Percentiles rank a stretch among this genome's conserved stretches.
Evolutionary conservation across 2,888 invertebrate species (phyloP).

Genomic region (Phragmatobia fuliginosa): DNA sequence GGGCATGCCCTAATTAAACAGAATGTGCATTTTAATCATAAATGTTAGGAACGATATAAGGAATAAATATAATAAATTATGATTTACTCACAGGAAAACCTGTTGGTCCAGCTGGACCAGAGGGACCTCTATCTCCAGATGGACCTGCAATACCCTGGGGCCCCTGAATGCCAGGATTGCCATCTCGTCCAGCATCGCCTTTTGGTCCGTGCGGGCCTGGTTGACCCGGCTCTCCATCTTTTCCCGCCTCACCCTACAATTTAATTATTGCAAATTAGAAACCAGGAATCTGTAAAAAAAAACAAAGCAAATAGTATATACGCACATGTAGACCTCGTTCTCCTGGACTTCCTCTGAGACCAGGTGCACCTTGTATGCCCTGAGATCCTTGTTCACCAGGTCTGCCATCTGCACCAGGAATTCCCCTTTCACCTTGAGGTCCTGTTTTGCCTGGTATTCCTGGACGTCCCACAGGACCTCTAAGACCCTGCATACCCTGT

Average conservation of each 20-base stretch:
- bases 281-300: not conserved
- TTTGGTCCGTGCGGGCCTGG: slow-evolving; percentile 92
- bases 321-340: slow-evolving; percentile 91
- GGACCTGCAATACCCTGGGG: slow-evolving; percentile 90
- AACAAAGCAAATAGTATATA: not conserved
- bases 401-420: slow-evolving; percentile 94
- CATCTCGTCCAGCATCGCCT: slow-evolving; percentile 93
- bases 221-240: slow-evolving; percentile 92
- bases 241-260: slow-evolving; percentile 91
- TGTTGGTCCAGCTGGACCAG: slow-evolving; percentile 91
- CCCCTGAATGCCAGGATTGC: slow-evolving; percentile 91
- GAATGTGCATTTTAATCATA: not conserved
- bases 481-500: slow-evolving; percentile 88
- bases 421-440: slow-evolving; percentile 90
- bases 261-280: not conserved
- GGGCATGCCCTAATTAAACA: slow-evolving; percentile 87
- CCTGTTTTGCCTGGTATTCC: slow-evolving; percentile 91
- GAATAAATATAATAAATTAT: not conserved
- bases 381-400: slow-evolving; percentile 93
- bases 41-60: not conserved
- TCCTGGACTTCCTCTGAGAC: slow-evolving; percentile 92
- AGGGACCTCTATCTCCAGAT: slow-evolving; percentile 91
- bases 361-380: slow-evolving; percentile 93
- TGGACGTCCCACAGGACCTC: slow-evolving; percentile 89
- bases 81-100: slow-evolving; percentile 90